Base-by-base conservation (phyloP, 2,797 vertebrate genomes). In the Threskiornis aethiopicus region DNA sequence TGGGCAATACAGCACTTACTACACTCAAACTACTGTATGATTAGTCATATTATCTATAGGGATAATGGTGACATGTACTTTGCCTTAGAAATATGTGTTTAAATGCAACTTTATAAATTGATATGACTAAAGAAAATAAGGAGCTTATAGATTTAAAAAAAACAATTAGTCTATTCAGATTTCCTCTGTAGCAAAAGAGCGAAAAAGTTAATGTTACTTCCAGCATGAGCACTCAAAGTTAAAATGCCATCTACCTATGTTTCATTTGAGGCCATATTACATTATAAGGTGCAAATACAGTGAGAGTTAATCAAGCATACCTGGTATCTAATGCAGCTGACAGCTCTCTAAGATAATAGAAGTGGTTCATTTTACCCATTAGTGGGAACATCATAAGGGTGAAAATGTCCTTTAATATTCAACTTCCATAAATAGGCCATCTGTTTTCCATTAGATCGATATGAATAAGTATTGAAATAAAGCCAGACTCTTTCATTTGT, bases 361-460 rank as follows among this genome's bases (percentile, higher is more conserved):
- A 97, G 83, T 88, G 64, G 73, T 81, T 97, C 85, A 88, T 91
- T 97, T 97, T 80, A 57, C 42, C 47, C 84, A 93, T 96, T 97
- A 97, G 66, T 83, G 41, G 49, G 89, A 95, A 92, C 78, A 96
- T 93, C 44, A 18, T 96, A 96, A 79, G 57, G 76, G 51, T 91
- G 62, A 89, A 96, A 96, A 94, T 96, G 87, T 90, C 81, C 89
- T 96, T 96, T 97, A 96, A 87, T 96, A 89, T 65, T 96, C 93
- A 97, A 44, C 75, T 92, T 96, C 79, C 76, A 81, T 94, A 97
- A 97, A 96, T 66, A 93, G 59, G 29, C 87, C 92, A 96, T 97
- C 95, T 97, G 86, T 89, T 98, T 97, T 96, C 87, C 84, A 92
- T 97, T 96, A 97, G 65, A 89, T 96, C 90, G 88, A 93, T 94